Evolutionary conservation across 2,797 vertebrate species (phyloP).

Genomic region (Paguma larvata): DNA sequence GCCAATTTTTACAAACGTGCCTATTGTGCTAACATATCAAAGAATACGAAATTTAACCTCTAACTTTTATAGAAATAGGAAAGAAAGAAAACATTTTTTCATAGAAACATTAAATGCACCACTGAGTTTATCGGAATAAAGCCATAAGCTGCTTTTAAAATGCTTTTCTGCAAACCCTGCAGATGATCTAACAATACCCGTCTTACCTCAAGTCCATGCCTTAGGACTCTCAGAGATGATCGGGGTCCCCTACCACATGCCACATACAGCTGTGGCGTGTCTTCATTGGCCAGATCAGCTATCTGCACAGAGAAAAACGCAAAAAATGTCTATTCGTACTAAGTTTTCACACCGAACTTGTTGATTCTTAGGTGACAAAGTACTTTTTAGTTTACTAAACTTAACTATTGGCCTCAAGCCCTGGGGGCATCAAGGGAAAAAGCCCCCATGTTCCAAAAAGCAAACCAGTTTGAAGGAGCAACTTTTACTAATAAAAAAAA

Average conservation of each 20-base stretch:
- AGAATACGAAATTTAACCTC: not conserved
- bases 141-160: not conserved
- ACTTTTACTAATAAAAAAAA: slow-evolving; percentile 6
- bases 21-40: not conserved
- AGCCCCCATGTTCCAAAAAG: not conserved
- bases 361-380: not conserved
- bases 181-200: not conserved
- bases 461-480: not conserved
- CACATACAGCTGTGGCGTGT: slow-evolving; percentile 98
- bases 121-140: not conserved
- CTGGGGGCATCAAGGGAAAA: not conserved
- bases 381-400: not conserved
- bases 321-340: not conserved
- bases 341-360: not conserved
- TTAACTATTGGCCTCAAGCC: not conserved
- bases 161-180: not conserved
- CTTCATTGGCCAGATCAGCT: slow-evolving; percentile 98
- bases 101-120: not conserved
- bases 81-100: not conserved
- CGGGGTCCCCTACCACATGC: slow-evolving; percentile 97
- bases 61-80: not conserved
- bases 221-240: slow-evolving; percentile 96
- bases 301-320: slow-evolving; percentile 89
- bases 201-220: slow-evolving; percentile 97
- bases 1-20: not conserved